Evolutionary conservation across 2,888 invertebrate species (phyloP), one percentile per base, ranked within the genome.

Genomic region (Drosophila meridionalis): DNA sequence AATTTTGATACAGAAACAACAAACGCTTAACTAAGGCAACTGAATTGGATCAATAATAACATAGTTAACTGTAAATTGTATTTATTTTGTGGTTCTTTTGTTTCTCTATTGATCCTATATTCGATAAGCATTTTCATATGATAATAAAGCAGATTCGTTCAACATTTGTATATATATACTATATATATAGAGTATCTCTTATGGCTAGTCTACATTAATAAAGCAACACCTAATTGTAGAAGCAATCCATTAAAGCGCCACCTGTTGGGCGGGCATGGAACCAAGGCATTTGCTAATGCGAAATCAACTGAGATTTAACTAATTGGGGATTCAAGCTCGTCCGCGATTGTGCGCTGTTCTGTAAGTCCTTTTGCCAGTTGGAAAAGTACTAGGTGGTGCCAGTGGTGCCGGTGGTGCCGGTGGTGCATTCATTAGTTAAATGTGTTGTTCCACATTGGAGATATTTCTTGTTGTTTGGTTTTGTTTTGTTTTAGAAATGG

Each of bases 181-280:
- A 72, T 58, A 63, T 38, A 72, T 60, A 60, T 34, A 43, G 56
- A 68, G 30, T 40, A 14, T 45, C n/a, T 56, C 68, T 64, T 85
- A 69, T 5, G 42, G 11, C 70, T 87, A 81, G 50, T 65, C 57
- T 83, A 85, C 58, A 65, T 61, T 88, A 87, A 88, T 84, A 85
- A 85, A 85, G 84, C 89, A 88, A 88, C 87, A 83, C 69, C 87
- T 84, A 86, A 69, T 57, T 62, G 12, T 48, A 48, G 52, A 76
- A 77, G 80, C 83, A 70, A 68, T 61, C 53, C 59, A 45, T 32
- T n/a, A 4, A 14, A 55, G 11, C 20, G 30, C 38, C n/a, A 43
- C 43, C 28, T 47, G 32, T 14, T n/a, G 12, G 3, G 6, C 32
- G 47, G 26, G 7, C 42, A 53, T 43, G 48, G 57, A 76, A 58